Conservation (phyloP, 2,888 invertebrate genomes). For the Hybos culiciformis region DNA sequence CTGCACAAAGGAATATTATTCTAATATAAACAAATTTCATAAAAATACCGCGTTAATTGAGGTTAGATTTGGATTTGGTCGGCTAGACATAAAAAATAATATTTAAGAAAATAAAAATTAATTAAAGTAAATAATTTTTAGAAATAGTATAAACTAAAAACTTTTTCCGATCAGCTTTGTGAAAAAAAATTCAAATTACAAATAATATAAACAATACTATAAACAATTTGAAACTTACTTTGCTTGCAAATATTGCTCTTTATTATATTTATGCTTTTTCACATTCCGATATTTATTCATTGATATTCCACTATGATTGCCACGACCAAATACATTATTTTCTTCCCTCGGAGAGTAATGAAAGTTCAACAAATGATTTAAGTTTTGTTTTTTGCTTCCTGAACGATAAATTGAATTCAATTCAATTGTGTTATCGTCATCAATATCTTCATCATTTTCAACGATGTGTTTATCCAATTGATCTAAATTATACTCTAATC, state of each 20-base stretch:
- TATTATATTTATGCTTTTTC: constrained; percentile 62
- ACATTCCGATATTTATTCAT: constrained; percentile 15
- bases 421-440: constrained; percentile 52
- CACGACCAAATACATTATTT: constrained; percentile 18
- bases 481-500: constrained; percentile 24
- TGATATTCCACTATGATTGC: too few species aligned
- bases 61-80: too few species aligned
- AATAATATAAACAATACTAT: constrained; percentile 1
- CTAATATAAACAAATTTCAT: too few species aligned
- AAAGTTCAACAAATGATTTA: constrained; percentile 90
- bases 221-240: constrained; percentile 48
- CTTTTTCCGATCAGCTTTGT: neutral
- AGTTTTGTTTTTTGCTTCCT: constrained; percentile 82
- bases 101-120: neutral
- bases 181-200: too few species aligned
- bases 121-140: too few species aligned
- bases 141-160: neutral
- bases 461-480: constrained; percentile 27
- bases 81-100: too few species aligned
- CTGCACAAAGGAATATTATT: too few species aligned
- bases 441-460: constrained; percentile 15
- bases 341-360: constrained; percentile 55
- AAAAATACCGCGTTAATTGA: too few species aligned
- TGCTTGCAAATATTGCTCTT: constrained; percentile 88
- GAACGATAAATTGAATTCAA: constrained; percentile 68